Conservation (phyloP, 2,888 invertebrate genomes). For the Conus canariensis region DNA sequence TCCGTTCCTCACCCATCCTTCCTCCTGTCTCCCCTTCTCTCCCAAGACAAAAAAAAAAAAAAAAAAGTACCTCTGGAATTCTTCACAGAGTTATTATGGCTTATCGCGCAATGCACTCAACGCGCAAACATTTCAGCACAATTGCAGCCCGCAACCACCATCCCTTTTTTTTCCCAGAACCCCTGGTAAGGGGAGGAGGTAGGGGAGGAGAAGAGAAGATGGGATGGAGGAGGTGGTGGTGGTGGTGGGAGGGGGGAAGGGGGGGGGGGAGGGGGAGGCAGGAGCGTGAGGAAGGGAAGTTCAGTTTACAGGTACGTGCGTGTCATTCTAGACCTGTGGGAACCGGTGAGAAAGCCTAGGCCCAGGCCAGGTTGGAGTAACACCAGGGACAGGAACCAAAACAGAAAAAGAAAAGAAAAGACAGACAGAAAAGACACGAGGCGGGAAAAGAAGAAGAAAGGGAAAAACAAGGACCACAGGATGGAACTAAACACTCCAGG, state of each 20-base stretch:
- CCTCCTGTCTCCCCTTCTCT: neutral
- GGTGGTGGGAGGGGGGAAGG: neutral
- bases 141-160: neutral
- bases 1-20: neutral
- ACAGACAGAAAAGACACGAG: neutral
- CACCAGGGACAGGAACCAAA: neutral
- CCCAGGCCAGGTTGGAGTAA: neutral
- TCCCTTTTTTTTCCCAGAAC: neutral
- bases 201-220: neutral
- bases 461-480: neutral
- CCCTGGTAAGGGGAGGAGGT: neutral
- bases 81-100: neutral
- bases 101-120: neutral
- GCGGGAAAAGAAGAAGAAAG: neutral
- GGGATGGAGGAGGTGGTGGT: neutral
- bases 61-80: neutral
- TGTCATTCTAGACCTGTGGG: constrained; percentile 28
- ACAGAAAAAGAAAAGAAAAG: neutral
- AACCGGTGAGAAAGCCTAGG: neutral
- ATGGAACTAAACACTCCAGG: no score
- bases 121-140: neutral
- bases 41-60: neutral
- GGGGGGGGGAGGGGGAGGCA: neutral
- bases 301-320: neutral
- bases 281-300: neutral